phyloP scores from a whole-genome alignment of 2,113 vertebrate species.

The Sinocyclocheilus maitianheensis region DNA sequence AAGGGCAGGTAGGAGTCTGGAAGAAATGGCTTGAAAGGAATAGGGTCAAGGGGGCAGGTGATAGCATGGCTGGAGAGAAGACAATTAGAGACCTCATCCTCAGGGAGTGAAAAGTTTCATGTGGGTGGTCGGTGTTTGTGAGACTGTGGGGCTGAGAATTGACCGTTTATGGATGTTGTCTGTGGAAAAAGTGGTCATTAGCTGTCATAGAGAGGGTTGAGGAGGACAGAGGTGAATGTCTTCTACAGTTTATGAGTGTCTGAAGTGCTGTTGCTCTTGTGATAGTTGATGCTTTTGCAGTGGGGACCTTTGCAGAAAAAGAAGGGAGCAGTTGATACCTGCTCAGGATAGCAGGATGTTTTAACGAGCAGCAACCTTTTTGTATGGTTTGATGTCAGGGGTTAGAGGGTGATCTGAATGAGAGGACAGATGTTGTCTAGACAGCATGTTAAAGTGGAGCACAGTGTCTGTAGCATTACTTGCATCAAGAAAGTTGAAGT shows the following conservation, averaged over 20 bases:
- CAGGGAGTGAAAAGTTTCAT: background rate
- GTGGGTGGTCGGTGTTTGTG: background rate
- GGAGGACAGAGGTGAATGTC: background rate
- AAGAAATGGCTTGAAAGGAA: background rate
- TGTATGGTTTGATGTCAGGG: background rate
- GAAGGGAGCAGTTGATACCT: background rate
- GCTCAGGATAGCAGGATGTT: background rate
- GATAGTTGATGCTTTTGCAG: background rate
- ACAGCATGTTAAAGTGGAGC: background rate
- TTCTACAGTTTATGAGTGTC: background rate
- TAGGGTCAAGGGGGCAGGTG: background rate
- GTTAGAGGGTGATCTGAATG: background rate
- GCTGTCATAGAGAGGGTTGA: background rate
- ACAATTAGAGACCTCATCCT: background rate
- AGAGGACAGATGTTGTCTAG: slow-evolving; percentile 1
- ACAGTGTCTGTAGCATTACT: background rate
- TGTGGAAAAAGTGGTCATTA: background rate
- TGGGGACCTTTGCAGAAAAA: background rate
- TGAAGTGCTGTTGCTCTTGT: background rate
- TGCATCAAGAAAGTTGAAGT: background rate
- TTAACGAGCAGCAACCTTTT: background rate
- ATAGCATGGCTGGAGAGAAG: background rate
- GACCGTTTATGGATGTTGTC: background rate
- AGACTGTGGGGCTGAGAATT: background rate
- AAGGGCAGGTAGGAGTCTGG: background rate